Conservation (phyloP, 2,888 invertebrate genomes). For the Steinernema hermaphroditum region DNA sequence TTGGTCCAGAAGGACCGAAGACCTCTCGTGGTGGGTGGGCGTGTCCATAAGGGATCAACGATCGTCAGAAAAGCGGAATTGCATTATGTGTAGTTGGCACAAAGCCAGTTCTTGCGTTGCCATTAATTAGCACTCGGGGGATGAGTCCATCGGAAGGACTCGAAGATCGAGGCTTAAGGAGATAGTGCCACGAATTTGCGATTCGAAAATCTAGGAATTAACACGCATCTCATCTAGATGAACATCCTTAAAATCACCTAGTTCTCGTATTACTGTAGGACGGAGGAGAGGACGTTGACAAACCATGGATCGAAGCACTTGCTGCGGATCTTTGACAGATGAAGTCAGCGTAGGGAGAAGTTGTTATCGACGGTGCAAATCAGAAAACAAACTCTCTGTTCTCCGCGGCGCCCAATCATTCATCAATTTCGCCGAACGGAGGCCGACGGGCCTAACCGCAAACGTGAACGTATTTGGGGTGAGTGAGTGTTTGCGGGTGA, state of each 20-base stretch:
- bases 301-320: constrained; percentile 10
- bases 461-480: not conserved
- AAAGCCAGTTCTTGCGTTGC: not conserved
- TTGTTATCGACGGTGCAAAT: constrained; percentile 21
- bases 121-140: not conserved
- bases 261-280: not conserved
- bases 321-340: not conserved
- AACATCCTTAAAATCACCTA: no score
- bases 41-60: constrained; percentile 1
- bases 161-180: no score
- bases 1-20: not conserved
- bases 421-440: constrained; percentile 5
- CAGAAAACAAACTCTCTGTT: constrained; percentile 12
- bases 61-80: not conserved
- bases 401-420: constrained; percentile 11
- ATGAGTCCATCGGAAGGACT: not conserved
- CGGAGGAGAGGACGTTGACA: not conserved
- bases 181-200: no score
- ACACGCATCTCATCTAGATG: no score
- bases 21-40: constrained; percentile 9
- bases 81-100: not conserved
- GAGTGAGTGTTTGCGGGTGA: not conserved
- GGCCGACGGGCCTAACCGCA: not conserved
- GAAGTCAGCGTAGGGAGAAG: constrained; percentile 5
- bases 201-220: no score